Evolutionary conservation across 2,888 invertebrate species (phyloP), one percentile per base, ranked within the genome.

Genomic region (Matsumyia berberina): DNA sequence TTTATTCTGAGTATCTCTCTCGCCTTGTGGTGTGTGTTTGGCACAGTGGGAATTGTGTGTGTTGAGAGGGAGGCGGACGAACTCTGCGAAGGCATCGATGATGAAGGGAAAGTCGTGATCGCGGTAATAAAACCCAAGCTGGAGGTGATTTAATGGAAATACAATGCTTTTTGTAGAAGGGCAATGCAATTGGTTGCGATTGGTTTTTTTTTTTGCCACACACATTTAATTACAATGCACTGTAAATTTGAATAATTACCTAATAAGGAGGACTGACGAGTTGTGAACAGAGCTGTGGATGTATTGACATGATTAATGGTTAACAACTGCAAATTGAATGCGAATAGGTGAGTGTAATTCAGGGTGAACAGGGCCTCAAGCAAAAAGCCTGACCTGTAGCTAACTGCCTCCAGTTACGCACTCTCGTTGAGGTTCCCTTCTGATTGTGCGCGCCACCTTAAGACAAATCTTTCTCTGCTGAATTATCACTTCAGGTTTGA

Each of bases 41-140:
- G 8, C 8, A 0, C 11, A 17, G 58, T 29, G 29, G 49, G 11
- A 33, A n/a, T 37, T 44, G 29, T 39, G 35, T 39, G 49, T 58
- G 46, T 35, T 35, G 44, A 31, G 44, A 31, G 46, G 57, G 11
- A 12, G 49, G 39, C 39, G 46, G 51, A 53, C 57, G 70, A 55
- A 72, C 69, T 58, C 19, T 35, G 55, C 37, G 17, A 66, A 67
- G 72, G 58, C 42, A 79, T 69, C 58, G 53, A 57, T 67, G 46
- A 51, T 64, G 39, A 74, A 44, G 74, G 60, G 55, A 55, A 69
- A 76, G 80, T 85, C 85, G 85, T 85, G 85, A 74, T 76, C 57
- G 15, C 42, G 58, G 73, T 44, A 49, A 69, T 51, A 62, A 33
- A 44, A 37, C 55, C 17, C 19, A 37, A 49, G 64, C 51, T 76